Base-by-base conservation (phyloP, 2,113 vertebrate species). In the Plectropomus leopardus region DNA sequence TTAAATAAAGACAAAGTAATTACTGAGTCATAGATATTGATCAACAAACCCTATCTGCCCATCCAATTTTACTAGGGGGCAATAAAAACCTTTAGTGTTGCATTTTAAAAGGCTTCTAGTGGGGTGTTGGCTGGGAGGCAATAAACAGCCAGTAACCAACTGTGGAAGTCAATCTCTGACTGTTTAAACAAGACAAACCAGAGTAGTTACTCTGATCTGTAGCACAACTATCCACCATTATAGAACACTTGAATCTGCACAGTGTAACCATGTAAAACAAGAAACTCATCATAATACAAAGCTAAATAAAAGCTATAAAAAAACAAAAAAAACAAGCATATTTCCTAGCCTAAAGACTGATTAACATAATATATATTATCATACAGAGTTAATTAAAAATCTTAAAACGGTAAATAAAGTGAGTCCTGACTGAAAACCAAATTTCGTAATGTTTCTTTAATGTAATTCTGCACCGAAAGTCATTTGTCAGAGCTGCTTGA, bases 1-100 rank as follows among this genome's bases (percentile, higher is more conserved):
- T 73, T 44, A 55, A 71, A 67, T 65, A 72, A 85, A 69, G 57
- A 65, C 68, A 65, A 55, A 74, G 47, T 77, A 66, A 74, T 80
- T 61, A 77, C 32, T 65, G 60, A 84, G 34, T 76, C 50, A 64
- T 63, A 58, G 44, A 64, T 84, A 89, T 82, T 78, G 84, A 86
- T 81, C 73, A 74, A 50, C 51, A 61, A 57, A 55, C 42, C 65
- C 63, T 60, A 75, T 72, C 73, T 68, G n/a, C 36, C 53, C 59
- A 48, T 58, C 54, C 66, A 16, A 75, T 69, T 78, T 78, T 81
- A 70, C 69, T 71, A 26, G 53, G 45, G 53, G 73, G 26, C 34
- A 71, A 71, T 88, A 83, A 86, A 83, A 78, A 55, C 6, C 44
- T 72, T 73, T 68, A 72, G 63, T n/a, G 47, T 65, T 83, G 13